Conservation (phyloP, 2,888 invertebrate genomes). For the Lepidocyrtinus sp. region DNA sequence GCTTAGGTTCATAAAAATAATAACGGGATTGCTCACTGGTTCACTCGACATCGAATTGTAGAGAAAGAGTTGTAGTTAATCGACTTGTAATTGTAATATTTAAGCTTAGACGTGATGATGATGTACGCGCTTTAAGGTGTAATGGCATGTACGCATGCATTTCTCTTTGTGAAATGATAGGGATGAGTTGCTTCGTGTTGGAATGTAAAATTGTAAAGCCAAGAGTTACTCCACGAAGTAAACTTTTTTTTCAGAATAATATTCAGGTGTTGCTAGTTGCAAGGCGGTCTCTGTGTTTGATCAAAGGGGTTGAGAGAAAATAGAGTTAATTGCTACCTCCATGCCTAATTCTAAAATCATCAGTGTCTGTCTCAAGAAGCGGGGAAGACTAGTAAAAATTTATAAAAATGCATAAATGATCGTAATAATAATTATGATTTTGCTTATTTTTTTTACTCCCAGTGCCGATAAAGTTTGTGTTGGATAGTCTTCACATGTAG, state of each 20-base stretch:
- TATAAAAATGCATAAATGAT: slow-evolving; percentile 35
- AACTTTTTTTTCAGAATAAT: slow-evolving; percentile 11
- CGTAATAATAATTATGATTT: slow-evolving; percentile 15
- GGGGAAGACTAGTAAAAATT: slow-evolving; percentile 28
- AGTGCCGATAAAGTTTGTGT: too few species aligned
- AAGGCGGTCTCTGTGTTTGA: slow-evolving; percentile 50
- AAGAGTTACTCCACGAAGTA: slow-evolving; percentile 9
- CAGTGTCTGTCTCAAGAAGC: slow-evolving; percentile 40
- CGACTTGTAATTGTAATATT: slow-evolving; percentile 68
- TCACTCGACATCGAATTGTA: slow-evolving; percentile 9
- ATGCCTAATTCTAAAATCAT: slow-evolving; percentile 60
- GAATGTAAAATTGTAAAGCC: slow-evolving; percentile 4
- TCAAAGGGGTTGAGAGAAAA: slow-evolving; percentile 55
- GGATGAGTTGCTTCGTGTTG: slow-evolving; percentile 14
- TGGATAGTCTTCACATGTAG: too few species aligned
- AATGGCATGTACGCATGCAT: slow-evolving; percentile 7
- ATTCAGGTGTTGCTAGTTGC: slow-evolving; percentile 39
- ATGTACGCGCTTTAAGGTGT: slow-evolving; percentile 9
- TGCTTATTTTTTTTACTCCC: too few species aligned
- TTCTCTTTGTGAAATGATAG: not conserved
- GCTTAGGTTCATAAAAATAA: slow-evolving; percentile 40
- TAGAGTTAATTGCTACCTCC: slow-evolving; percentile 61
- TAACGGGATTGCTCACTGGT: slow-evolving; percentile 47
- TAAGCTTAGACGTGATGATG: slow-evolving; percentile 2
- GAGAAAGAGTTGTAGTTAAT: slow-evolving; percentile 60